These are phyloP conservation scores for Vidua chalybeata DNA, from an alignment of 2,113 vertebrate species.

Conservation along the genomic window DNA sequence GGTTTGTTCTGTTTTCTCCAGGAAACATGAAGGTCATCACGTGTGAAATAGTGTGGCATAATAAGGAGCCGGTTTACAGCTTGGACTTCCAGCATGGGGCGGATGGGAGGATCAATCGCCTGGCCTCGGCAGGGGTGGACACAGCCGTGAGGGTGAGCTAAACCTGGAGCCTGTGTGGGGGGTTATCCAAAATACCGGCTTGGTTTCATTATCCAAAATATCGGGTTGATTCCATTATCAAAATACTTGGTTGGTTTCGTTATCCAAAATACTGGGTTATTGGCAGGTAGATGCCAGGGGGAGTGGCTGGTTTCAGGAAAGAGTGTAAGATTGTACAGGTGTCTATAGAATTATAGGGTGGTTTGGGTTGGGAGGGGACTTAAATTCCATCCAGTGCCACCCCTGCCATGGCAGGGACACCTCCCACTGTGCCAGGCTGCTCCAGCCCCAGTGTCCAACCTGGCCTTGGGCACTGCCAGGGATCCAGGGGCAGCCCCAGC, in stretches of 20 bases:
- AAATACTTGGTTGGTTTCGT: fast-evolving
- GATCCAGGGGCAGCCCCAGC: not conserved
- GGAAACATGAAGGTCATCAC: constrained; percentile 93
- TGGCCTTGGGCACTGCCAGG: not conserved
- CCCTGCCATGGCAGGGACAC: not conserved
- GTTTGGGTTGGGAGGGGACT: not conserved
- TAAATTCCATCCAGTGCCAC: fast-evolving
- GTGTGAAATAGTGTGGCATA: constrained; percentile 97
- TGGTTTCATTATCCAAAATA: not conserved
- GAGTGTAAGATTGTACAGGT: too few species aligned
- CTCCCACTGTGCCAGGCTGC: not conserved
- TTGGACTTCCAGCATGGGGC: constrained; percentile 91
- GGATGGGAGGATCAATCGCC: constrained; percentile 79
- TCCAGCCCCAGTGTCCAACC: not conserved
- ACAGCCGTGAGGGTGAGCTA: constrained; percentile 85
- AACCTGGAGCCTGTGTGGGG: too few species aligned
- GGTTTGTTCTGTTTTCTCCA: not conserved
- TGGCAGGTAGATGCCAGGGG: fast-evolving
- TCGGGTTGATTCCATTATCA: fast-evolving
- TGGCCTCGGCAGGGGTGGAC: constrained; percentile 95
- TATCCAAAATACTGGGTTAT: not conserved
- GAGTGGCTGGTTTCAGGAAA: not conserved
- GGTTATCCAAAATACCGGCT: fast-evolving
- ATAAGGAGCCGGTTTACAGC: constrained; percentile 97
- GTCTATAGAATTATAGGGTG: fast-evolving